A percentile compares a stretch with the other conserved stretches of the same genome.
phyloP scores from a whole-genome alignment of 2,888 invertebrate genomes.

The Gastrophysa polygoni region DNA sequence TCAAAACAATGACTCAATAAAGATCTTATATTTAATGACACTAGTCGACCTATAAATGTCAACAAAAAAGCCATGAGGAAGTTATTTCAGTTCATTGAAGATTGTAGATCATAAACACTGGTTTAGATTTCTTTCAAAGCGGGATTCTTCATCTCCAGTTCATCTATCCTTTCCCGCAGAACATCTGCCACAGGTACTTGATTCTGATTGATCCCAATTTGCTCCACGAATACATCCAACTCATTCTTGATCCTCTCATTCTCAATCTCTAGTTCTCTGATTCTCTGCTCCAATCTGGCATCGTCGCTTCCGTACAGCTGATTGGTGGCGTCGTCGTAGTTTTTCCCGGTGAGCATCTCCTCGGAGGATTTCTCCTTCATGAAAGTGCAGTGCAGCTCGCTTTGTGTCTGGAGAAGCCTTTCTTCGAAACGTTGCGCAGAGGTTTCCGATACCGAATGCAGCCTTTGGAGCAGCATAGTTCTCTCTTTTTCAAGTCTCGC shows the following conservation, averaged over 20 bases:
- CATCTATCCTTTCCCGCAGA: conserved; percentile 25
- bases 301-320: conserved; percentile 38
- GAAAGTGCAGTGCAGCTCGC: conserved; percentile 31
- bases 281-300: conserved; percentile 36
- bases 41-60: not conserved
- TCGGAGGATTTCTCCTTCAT: conserved; percentile 35
- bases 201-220: conserved; percentile 20
- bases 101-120: too few relatives aligned
- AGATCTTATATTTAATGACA: not conserved
- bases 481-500: conserved; percentile 32
- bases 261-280: conserved; percentile 39
- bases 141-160: conserved; percentile 21
- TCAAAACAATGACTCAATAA: not conserved
- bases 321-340: conserved; percentile 40
- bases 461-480: conserved; percentile 22
- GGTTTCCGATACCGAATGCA: conserved; percentile 30
- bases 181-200: conserved; percentile 17
- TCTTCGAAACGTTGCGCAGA: conserved; percentile 23
- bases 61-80: not conserved
- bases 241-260: conserved; percentile 37
- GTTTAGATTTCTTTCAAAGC: not conserved
- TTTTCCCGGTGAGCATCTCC: conserved; percentile 16
- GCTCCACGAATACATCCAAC: conserved; percentile 26
- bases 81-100: too few relatives aligned
- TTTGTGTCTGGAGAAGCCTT: conserved; percentile 25